These are phyloP conservation scores for Gracilinanus agilis DNA, from an alignment of 2,113 vertebrate species.

Conservation along the genomic window DNA sequence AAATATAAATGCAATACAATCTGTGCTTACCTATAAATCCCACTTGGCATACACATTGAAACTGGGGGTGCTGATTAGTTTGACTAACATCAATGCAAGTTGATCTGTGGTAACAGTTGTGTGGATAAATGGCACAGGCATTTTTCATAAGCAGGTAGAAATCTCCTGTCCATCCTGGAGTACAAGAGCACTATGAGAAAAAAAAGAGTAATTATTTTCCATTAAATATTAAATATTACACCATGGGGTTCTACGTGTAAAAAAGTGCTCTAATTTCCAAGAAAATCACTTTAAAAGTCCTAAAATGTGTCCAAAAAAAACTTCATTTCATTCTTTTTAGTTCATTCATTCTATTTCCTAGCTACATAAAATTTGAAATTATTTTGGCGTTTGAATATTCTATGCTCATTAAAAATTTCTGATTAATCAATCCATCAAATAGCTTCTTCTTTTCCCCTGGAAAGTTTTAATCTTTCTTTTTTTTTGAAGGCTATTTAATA, in stretches of 20 bases:
- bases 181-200: slow-evolving; percentile 86
- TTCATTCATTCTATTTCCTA: not conserved
- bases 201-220: not conserved
- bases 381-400: slow-evolving; percentile 45
- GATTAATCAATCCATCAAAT: not conserved
- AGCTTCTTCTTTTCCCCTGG: not conserved
- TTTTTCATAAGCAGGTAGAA: slow-evolving; percentile 86
- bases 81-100: slow-evolving; percentile 85
- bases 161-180: slow-evolving; percentile 84
- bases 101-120: slow-evolving; percentile 82
- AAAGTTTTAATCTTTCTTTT: too few relatives aligned
- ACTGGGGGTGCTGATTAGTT: slow-evolving; percentile 72
- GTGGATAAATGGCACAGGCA: slow-evolving; percentile 83
- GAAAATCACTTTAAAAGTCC: not conserved
- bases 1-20: not conserved
- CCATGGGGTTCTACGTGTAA: not conserved
- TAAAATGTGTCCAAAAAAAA: not conserved
- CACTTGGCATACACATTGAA: slow-evolving; percentile 82
- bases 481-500: not conserved
- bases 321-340: not conserved
- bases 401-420: not conserved
- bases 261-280: not conserved
- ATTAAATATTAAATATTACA: not conserved
- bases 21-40: slow-evolving; percentile 86
- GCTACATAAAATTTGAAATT: not conserved